Percentiles rank a stretch among this genome's conserved stretches.
Conservation (phyloP, 2,888 invertebrate genomes). For the Patella ulyssiponensis region DNA sequence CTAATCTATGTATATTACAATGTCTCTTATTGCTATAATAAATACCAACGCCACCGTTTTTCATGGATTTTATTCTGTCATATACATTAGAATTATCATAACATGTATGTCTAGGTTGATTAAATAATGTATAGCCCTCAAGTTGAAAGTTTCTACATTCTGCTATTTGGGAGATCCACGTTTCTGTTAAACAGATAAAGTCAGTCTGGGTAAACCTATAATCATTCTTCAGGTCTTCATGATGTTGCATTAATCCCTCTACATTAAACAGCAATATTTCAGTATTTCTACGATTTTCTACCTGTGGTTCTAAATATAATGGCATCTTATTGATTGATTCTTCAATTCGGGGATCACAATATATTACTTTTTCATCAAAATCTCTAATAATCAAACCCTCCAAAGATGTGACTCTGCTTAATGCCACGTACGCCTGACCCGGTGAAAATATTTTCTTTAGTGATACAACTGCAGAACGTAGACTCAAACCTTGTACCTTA, state of each 20-base stretch:
- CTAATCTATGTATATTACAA: too few species aligned
- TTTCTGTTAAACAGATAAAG: background rate
- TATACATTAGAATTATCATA: too few species aligned
- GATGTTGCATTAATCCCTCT: background rate
- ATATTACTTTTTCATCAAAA: conserved; percentile 26
- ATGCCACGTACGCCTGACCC: conserved; percentile 36
- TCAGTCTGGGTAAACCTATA: background rate
- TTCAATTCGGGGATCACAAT: conserved; percentile 23
- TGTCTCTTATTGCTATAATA: too few species aligned
- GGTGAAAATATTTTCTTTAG: conserved; percentile 28
- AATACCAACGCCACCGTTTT: too few species aligned
- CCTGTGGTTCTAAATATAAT: background rate
- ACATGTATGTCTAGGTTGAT: too few species aligned
- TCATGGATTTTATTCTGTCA: too few species aligned
- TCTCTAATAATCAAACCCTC: conserved; percentile 21
- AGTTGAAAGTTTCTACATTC: background rate
- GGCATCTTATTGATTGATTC: conserved; percentile 17
- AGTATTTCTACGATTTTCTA: background rate
- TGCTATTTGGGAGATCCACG: background rate
- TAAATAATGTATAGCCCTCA: too few species aligned
- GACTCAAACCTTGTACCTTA: conserved; percentile 32
- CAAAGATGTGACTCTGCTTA: conserved; percentile 30
- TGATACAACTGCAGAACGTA: conserved; percentile 21
- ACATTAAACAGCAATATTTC: background rate
- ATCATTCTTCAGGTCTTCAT: background rate